These are phyloP conservation scores for Scortum barcoo DNA, from an alignment of 2,113 vertebrate genomes.

Conservation along the genomic window DNA sequence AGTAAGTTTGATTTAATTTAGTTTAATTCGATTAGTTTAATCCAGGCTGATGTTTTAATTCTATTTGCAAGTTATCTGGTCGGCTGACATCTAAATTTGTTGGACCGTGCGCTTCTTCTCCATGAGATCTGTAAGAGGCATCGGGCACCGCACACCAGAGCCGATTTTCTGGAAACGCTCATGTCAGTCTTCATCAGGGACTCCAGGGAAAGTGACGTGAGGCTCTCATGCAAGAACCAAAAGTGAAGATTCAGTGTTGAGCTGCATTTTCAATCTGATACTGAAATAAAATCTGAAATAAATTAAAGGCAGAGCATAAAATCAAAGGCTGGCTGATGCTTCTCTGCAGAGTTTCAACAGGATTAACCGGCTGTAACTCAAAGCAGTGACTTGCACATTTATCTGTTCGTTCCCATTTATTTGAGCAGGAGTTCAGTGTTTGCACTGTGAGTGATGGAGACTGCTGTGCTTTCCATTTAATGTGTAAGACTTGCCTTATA, in stretches of 20 bases:
- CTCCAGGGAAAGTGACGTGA: background rate
- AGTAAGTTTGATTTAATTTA: slow-evolving; percentile 80
- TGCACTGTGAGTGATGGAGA: background rate
- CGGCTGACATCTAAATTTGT: background rate
- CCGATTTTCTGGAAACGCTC: slow-evolving; percentile 46
- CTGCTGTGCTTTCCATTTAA: background rate
- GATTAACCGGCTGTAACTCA: background rate
- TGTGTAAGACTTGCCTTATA: background rate
- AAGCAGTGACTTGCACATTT: background rate
- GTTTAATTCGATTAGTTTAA: background rate
- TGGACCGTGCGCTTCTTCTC: background rate
- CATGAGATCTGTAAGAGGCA: background rate
- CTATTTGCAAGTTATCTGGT: background rate
- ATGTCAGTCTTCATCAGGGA: slow-evolving; percentile 52
- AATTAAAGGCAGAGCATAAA: background rate
- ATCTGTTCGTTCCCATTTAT: slow-evolving; percentile 1
- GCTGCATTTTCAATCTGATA: background rate
- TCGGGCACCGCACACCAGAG: slow-evolving; percentile 30
- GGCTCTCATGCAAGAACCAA: slow-evolving; percentile 17
- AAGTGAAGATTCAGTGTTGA: background rate
- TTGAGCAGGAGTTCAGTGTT: background rate
- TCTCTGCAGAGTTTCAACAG: background rate
- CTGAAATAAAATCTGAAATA: background rate
- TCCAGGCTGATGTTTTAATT: background rate
- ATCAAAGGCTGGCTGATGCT: background rate